Conservation (phyloP, 1,140 invertebrate species). For the Drosophila sp. region DNA sequence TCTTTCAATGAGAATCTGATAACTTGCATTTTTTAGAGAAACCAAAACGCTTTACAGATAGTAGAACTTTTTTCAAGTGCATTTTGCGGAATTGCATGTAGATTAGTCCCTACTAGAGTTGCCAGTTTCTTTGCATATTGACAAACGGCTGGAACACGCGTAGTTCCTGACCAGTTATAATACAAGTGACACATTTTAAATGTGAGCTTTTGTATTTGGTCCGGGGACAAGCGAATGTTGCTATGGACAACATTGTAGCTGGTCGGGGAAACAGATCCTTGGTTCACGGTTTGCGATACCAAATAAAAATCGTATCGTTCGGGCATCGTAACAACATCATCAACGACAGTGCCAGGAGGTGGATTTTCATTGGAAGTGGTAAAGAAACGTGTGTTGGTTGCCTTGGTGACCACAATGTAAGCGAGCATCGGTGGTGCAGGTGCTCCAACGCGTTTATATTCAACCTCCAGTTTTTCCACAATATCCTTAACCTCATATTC, state of each 20-base stretch:
- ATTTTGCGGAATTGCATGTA: constrained; percentile 87
- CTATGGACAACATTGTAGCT: constrained; percentile 92
- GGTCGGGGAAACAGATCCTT: constrained; percentile 93
- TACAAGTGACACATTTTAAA: constrained; percentile 94
- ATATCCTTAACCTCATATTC: constrained; percentile 85
- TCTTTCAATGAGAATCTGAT: too few species aligned
- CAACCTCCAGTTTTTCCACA: constrained; percentile 85
- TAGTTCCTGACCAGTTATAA: constrained; percentile 93
- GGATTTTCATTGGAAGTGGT: constrained; percentile 85
- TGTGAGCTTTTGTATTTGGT: constrained; percentile 90
- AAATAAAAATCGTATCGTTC: constrained; percentile 94
- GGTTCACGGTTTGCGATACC: constrained; percentile 90
- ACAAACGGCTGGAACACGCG: constrained; percentile 93
- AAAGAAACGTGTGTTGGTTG: constrained; percentile 90
- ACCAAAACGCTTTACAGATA: constrained; percentile 75
- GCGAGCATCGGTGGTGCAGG: constrained; percentile 86
- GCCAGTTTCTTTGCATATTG: constrained; percentile 95
- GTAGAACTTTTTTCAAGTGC: constrained; percentile 86
- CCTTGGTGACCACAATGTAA: constrained; percentile 91
- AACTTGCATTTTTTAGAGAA: too few species aligned
- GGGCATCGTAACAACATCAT: constrained; percentile 92
- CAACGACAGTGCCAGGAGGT: constrained; percentile 93
- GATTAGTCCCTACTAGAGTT: constrained; percentile 90
- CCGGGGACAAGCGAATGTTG: constrained; percentile 87
- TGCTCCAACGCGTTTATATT: constrained; percentile 85